Base-by-base conservation (phyloP, 2,113 vertebrate species). In the Lanius ludovicianus region DNA sequence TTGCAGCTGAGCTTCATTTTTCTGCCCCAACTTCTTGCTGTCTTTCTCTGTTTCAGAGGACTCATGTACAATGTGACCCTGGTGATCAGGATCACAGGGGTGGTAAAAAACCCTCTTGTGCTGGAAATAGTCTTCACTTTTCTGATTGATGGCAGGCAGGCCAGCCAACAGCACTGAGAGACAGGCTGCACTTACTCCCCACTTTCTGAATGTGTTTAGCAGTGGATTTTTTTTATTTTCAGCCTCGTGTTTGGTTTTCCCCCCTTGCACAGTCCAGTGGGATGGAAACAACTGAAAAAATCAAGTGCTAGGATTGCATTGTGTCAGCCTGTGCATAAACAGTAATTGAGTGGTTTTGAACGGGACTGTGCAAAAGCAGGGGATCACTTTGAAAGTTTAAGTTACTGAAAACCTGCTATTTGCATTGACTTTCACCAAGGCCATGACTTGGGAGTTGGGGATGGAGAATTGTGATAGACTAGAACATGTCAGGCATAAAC, bases 21-120 rank as follows among this genome's bases (percentile, higher is more conserved):
- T 60, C 37, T 82, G 30, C 15, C 27, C 18, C 39, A 64, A 0
- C 3, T 9, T 27, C 42, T 57, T 1, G 2, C 21, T 81, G 56
- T 1, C 44, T 79, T 69, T 15, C 52, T n/a, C 11, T 46, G n/a
- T 30, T 82, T 30, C 23, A 41, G 78, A 39, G 27, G 4, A 27
- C 20, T 55, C 0, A 0, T 10, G 31, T 39, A 22, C 16, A 35
- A 31, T 2, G 1, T 35, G 42, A 22, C 8, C 16, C 7, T 46
- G 13, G 15, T 67, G n/a, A 63, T 23, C 15, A 37, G 64, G 14
- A 56, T 63, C 33, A 49, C 7, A 57, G 6, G 11, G 8, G 4
- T 59, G 56, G 19, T 41, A 30, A 42, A 41, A 49, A 22, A 7
- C 2, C 0, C 15, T 17, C 10, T 44, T 41, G 63, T 46, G 8